Conservation (phyloP, 2,888 invertebrate genomes). For the Tetragnatha montana region DNA sequence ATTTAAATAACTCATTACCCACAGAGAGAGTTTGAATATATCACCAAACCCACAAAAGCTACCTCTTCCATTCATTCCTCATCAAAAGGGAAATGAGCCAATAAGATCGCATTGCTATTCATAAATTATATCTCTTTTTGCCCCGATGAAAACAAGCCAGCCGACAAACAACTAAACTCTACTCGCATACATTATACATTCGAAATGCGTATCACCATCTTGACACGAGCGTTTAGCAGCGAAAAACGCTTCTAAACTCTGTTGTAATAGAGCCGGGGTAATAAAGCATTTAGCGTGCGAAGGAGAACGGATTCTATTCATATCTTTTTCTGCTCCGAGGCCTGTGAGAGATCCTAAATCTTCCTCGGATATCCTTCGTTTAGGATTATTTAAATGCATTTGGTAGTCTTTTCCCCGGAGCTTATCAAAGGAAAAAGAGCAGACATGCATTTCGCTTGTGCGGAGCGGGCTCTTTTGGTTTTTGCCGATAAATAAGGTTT, state of each 20-base stretch:
- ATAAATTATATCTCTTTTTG: no score
- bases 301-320: neutral
- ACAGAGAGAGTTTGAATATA: no score
- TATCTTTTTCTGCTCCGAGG: neutral
- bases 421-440: neutral
- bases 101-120: no score
- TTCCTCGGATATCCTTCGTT: neutral
- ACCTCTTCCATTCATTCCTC: no score
- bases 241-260: neutral
- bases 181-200: neutral
- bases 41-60: no score
- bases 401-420: neutral
- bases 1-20: no score
- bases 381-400: constrained; percentile 30
- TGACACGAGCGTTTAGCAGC: neutral
- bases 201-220: neutral
- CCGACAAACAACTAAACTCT: neutral
- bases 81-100: no score
- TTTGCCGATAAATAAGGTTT: neutral
- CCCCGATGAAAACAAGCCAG: neutral
- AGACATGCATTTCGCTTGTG: neutral
- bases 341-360: constrained; percentile 10
- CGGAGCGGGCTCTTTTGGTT: neutral
- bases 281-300: neutral
- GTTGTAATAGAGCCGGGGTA: constrained; percentile 12